These are phyloP conservation scores for Notarius quadriscutis DNA, from an alignment of 2,113 vertebrate genomes.

Conservation along the genomic window DNA sequence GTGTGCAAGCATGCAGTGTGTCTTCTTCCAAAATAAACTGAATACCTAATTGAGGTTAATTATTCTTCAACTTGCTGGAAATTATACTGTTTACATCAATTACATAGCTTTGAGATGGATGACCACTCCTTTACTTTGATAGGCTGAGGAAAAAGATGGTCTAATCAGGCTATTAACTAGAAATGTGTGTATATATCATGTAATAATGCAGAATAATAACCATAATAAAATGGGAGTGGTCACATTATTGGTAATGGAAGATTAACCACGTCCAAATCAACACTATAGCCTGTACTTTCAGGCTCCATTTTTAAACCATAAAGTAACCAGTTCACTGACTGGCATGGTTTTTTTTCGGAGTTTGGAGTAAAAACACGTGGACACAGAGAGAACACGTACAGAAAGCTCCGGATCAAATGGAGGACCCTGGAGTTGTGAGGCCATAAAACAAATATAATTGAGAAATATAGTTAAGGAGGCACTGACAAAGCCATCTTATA, in stretches of 20 bases:
- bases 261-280: background rate
- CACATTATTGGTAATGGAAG: background rate
- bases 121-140: background rate
- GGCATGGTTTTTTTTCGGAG: background rate
- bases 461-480: background rate
- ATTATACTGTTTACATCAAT: background rate
- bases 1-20: background rate
- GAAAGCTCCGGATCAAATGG: background rate
- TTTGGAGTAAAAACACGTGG: background rate
- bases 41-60: background rate
- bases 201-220: background rate
- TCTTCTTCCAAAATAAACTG: background rate
- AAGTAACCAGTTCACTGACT: background rate
- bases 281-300: background rate
- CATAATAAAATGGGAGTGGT: background rate
- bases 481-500: background rate
- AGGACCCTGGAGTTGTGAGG: background rate
- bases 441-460: background rate
- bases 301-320: background rate
- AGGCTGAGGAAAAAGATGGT: background rate
- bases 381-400: background rate
- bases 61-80: background rate
- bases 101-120: background rate
- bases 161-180: background rate
- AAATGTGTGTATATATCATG: too few relatives aligned